phyloP scores from a whole-genome alignment of 92 coral and sea anemone species.

The Desmophyllum pertusum region DNA sequence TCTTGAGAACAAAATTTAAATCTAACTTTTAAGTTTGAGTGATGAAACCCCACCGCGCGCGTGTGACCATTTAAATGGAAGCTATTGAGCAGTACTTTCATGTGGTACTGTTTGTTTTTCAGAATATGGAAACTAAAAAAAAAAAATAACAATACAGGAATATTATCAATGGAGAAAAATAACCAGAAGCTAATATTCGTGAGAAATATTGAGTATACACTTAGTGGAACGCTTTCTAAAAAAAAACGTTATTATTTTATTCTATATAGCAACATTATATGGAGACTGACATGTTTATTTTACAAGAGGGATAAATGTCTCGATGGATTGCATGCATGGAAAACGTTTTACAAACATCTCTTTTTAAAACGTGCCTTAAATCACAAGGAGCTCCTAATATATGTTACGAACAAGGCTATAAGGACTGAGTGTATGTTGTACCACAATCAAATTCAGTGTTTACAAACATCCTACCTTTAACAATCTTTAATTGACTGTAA shows the following conservation, averaged over 20 bases:
- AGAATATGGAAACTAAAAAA: neutral
- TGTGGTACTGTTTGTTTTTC: no score
- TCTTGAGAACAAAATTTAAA: no score
- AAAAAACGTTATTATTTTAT: neutral
- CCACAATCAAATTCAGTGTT: neutral
- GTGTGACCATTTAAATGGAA: no score
- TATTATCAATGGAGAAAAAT: neutral
- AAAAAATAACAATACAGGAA: neutral
- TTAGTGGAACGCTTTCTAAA: neutral
- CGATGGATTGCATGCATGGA: no score
- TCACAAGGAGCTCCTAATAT: neutral
- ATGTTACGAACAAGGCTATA: no score
- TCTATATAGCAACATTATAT: neutral
- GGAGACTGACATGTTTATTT: no score
- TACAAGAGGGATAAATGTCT: no score
- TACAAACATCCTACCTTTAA: neutral
- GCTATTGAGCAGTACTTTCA: no score
- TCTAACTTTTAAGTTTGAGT: no score
- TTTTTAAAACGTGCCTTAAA: no score
- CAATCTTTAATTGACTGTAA: neutral
- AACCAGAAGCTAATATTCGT: neutral
- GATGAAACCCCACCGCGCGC: no score
- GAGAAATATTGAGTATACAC: neutral
- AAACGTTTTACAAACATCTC: no score
- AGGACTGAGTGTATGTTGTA: neutral